Evolutionary conservation across 37 sponge, comb jelly and placozoan species (phyloP), one percentile per base, ranked within the genome.

Genomic region (Theonella swinhoei): DNA sequence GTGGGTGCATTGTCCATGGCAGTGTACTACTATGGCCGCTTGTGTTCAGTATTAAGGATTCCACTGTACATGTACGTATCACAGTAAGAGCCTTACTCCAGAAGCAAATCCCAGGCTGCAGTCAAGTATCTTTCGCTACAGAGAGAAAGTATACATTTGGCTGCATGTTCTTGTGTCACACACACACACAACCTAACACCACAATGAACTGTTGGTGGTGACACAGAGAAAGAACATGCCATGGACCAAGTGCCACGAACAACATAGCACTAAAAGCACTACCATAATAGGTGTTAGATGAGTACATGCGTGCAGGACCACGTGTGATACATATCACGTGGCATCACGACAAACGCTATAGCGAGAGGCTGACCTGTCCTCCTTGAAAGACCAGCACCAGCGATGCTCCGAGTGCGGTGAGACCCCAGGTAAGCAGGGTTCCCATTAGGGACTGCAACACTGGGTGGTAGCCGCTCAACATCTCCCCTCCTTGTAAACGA

Each of bases 381-480:
- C 91, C 82, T 42, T 77, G 82, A 32, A 93, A 84, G 3, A 98
- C 54, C 71, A 98, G 92, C 25, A 98, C 98, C 25, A 95, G 75
- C 9, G 87, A 92, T 58, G 96, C 79, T 54, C 98, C 98, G 37
- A 86, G 81, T 29, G 98, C 98, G 35, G 98, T 98, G 28, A 98
- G 82, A 9, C 93, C 96, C 98, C 98, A 98, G 0, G 98, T 98
- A 43, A 98, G 87, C 29, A 89, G 65, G 0, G 98, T 98, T 26
- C 98, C 98, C 58, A 92, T 36, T 36, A 95, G 61, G 3, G 96
- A 73, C 85, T 95, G 96, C 39, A 84, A n/a, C 3, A 89, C 24
- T 42, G 90, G 84, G 36, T 61, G 71, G 67, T 65, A 73, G 11
- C 87, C 87, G 29, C 43, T 39, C 74, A 86, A 22, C 87, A 86